Percentiles rank a stretch among this genome's conserved stretches.
These are phyloP conservation scores for Hybognathus amarus DNA, from an alignment of 2,797 vertebrate genomes.

Conservation along the genomic window DNA sequence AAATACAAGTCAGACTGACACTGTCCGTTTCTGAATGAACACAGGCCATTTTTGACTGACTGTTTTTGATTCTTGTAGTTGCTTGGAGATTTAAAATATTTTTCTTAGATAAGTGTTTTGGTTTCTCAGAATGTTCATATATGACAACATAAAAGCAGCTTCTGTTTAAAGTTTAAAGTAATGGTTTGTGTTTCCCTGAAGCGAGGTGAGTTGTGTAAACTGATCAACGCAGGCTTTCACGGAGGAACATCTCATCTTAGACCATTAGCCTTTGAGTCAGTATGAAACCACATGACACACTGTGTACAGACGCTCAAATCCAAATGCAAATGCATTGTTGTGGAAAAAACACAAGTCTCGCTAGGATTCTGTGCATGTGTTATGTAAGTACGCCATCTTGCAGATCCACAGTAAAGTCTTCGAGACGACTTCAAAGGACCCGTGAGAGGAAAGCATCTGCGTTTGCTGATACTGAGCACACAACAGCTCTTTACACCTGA, in stretches of 20 bases:
- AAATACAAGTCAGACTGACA: not conserved
- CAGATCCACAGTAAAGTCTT: not conserved
- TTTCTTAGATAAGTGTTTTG: not conserved
- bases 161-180: not conserved
- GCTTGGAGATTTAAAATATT: not conserved
- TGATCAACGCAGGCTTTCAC: constrained; percentile 33
- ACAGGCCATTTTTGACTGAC: not conserved
- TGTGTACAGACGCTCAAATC: not conserved
- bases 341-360: not conserved
- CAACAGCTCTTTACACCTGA: constrained; percentile 13
- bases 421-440: constrained; percentile 30
- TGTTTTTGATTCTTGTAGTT: not conserved
- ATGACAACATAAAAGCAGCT: not conserved
- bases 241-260: not conserved
- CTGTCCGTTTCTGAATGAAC: not conserved
- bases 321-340: not conserved
- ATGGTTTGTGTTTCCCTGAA: not conserved
- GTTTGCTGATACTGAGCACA: constrained; percentile 16
- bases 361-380: not conserved
- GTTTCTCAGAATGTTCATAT: not conserved
- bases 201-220: constrained; percentile 12
- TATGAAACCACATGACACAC: not conserved
- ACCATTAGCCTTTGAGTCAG: not conserved
- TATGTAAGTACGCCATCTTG: not conserved
- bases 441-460: constrained; percentile 27